These are phyloP conservation scores for Hesperia comma DNA, from an alignment of 2,888 invertebrate genomes.

Conservation along the genomic window DNA sequence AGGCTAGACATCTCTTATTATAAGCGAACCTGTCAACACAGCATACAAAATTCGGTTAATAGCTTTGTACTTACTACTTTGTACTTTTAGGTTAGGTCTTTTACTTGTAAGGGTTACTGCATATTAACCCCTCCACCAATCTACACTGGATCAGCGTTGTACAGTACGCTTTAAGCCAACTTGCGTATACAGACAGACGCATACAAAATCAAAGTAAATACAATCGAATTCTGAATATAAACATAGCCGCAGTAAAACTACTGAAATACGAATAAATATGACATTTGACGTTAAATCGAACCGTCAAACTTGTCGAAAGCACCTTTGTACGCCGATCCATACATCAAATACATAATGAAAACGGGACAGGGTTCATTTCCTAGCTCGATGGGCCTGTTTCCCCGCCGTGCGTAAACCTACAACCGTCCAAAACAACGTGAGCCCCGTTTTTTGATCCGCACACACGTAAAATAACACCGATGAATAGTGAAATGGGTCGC, in stretches of 20 bases:
- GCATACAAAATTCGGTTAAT: too few relatives aligned
- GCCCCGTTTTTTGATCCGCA: slow-evolving; percentile 31
- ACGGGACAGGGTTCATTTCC: slow-evolving; percentile 44
- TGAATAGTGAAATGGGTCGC: slow-evolving; percentile 39
- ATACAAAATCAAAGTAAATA: too few relatives aligned
- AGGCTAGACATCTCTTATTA: too few relatives aligned
- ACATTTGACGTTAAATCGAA: slow-evolving; percentile 38
- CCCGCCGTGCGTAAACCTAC: slow-evolving; percentile 32
- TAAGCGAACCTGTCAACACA: too few relatives aligned
- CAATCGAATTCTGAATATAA: slow-evolving; percentile 1
- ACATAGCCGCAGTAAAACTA: slow-evolving; percentile 1
- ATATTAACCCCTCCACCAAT: too few relatives aligned
- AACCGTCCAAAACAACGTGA: slow-evolving; percentile 38
- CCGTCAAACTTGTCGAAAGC: slow-evolving; percentile 37
- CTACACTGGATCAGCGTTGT: too few relatives aligned
- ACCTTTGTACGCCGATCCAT: slow-evolving; percentile 39
- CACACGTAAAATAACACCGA: slow-evolving; percentile 12
- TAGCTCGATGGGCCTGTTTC: slow-evolving; percentile 39
- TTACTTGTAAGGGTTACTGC: too few relatives aligned
- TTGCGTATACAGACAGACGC: too few relatives aligned
- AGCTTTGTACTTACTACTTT: too few relatives aligned
- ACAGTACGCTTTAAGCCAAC: too few relatives aligned
- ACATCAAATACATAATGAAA: slow-evolving; percentile 44
- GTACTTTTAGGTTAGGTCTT: too few relatives aligned
- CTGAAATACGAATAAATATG: slow-evolving; percentile 18